phyloP scores from a whole-genome alignment of 2,113 vertebrate genomes.

The Archocentrus centrarchus region DNA sequence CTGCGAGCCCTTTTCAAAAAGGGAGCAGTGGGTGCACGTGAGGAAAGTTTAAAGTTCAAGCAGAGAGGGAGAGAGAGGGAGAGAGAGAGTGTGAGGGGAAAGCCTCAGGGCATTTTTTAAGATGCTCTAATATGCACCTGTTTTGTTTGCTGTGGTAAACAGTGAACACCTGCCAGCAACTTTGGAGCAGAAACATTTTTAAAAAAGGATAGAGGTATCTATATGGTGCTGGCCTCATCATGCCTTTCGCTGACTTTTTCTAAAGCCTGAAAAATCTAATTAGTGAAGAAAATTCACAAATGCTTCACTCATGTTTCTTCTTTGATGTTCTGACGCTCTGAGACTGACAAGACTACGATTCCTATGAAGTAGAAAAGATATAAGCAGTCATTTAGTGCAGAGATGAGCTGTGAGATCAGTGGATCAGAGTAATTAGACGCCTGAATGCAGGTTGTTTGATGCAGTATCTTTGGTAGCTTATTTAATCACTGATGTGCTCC shows the following conservation, averaged over 20 bases:
- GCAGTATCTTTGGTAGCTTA: background rate
- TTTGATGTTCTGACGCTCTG: constrained; percentile 18
- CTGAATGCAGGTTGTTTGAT: constrained; percentile 12
- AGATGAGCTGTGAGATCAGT: constrained; percentile 35
- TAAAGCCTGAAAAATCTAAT: background rate
- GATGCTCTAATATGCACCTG: constrained; percentile 2
- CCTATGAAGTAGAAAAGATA: constrained; percentile 1
- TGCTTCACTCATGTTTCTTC: background rate
- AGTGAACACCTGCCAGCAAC: constrained; percentile 2
- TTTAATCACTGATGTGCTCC: constrained; percentile 8
- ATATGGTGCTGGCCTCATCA: background rate
- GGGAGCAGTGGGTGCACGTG: background rate
- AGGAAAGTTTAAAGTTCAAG: constrained; percentile 5
- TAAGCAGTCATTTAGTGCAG: constrained; percentile 22
- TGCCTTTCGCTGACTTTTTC: constrained; percentile 3
- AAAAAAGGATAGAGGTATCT: background rate
- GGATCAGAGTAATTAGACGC: constrained; percentile 32
- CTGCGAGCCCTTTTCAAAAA: background rate
- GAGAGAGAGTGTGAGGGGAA: background rate
- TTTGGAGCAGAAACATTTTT: fast-evolving
- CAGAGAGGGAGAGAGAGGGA: background rate
- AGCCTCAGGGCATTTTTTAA: background rate
- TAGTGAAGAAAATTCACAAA: background rate
- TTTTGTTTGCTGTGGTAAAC: constrained; percentile 10
- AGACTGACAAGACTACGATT: background rate